These are phyloP conservation scores for Synergus laeviventris DNA, from an alignment of 2,888 invertebrate genomes.

Conservation along the genomic window DNA sequence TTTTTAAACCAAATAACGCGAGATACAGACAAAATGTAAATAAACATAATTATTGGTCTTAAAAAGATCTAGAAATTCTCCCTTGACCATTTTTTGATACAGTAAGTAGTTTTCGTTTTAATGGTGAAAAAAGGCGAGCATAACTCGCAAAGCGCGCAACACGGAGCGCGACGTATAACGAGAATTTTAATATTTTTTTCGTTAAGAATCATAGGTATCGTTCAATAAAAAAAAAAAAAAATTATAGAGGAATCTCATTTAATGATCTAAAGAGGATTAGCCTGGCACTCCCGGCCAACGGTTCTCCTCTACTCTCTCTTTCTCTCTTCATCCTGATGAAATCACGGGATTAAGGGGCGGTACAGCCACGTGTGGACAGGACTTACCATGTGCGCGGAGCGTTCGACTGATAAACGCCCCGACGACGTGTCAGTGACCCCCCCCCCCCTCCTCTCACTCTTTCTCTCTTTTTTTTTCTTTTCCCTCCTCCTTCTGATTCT, in stretches of 20 bases:
- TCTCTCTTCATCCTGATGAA: conserved; percentile 40
- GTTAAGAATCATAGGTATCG: too few relatives aligned
- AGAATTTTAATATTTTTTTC: too few relatives aligned
- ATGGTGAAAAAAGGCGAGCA: too few relatives aligned
- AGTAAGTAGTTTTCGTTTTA: too few relatives aligned
- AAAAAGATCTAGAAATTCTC: too few relatives aligned
- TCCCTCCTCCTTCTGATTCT: conserved; percentile 22
- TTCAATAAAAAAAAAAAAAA: background rate
- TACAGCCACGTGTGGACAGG: conserved; percentile 54
- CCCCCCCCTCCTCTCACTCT: conserved; percentile 36
- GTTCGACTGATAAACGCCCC: conserved; percentile 64
- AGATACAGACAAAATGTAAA: too few relatives aligned
- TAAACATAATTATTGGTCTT: too few relatives aligned
- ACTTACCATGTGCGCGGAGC: conserved; percentile 58
- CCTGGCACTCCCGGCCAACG: conserved; percentile 7
- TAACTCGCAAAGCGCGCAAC: too few relatives aligned
- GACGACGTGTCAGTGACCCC: conserved; percentile 69
- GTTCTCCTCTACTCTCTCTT: conserved; percentile 32
- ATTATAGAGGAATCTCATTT: conserved; percentile 3
- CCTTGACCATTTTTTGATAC: too few relatives aligned
- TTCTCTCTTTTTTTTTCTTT: background rate
- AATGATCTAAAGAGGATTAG: conserved; percentile 9
- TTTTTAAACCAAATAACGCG: too few relatives aligned
- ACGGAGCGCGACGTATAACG: too few relatives aligned
- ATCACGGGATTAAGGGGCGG: conserved; percentile 52